These are phyloP conservation scores for Drosophila lini DNA, from an alignment of 1,140 invertebrate genomes.

Conservation along the genomic window DNA sequence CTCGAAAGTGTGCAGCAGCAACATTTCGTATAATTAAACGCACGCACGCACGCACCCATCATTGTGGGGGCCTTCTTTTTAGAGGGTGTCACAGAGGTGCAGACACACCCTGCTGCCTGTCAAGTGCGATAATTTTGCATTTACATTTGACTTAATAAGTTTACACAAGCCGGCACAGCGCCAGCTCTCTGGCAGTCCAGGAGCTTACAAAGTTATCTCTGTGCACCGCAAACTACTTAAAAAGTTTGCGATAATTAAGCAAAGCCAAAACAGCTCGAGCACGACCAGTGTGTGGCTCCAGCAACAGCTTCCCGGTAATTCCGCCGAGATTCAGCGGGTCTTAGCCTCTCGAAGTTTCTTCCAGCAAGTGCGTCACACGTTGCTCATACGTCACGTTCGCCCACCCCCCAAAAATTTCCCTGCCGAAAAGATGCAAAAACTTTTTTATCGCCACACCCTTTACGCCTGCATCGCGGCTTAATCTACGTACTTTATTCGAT, in stretches of 20 bases:
- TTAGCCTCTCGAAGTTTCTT: neutral
- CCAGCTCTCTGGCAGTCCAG: neutral
- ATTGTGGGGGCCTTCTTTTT: constrained; percentile 28
- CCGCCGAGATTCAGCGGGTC: constrained; percentile 24
- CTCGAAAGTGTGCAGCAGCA: constrained; percentile 72
- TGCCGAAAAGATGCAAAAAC: constrained; percentile 25
- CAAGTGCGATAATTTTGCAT: constrained; percentile 80
- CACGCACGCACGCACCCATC: constrained; percentile 66
- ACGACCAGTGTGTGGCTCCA: constrained; percentile 20
- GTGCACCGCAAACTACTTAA: constrained; percentile 76
- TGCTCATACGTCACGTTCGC: constrained; percentile 69
- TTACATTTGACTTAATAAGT: constrained; percentile 82
- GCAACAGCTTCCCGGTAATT: constrained; percentile 3
- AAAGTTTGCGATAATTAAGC: constrained; percentile 79
- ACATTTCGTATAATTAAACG: constrained; percentile 75
- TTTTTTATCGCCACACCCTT: constrained; percentile 21
- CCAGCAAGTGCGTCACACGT: constrained; percentile 41
- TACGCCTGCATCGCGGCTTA: constrained; percentile 39
- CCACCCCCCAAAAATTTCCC: neutral
- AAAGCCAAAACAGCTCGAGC: constrained; percentile 67
- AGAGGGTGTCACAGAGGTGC: neutral
- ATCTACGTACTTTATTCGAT: constrained; percentile 68
- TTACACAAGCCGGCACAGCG: constrained; percentile 52
- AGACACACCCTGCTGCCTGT: constrained; percentile 39
- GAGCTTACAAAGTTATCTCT: constrained; percentile 69